Conservation (phyloP, 2,113 vertebrate species). For the Pithys albifrons region DNA sequence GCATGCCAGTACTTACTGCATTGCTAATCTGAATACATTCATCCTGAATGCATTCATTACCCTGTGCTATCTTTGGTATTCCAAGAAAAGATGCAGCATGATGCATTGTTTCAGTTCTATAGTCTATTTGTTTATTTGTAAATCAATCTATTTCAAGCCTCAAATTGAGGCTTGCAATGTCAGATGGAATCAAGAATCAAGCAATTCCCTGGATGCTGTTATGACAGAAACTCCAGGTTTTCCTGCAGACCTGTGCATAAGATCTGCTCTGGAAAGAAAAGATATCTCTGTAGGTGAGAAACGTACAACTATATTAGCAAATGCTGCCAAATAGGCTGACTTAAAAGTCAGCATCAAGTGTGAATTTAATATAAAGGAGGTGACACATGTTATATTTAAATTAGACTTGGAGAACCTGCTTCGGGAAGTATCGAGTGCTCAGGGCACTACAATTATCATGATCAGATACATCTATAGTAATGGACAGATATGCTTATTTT, state of each 20-base stretch:
- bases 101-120: background rate
- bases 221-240: conserved; percentile 13
- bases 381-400: conserved; percentile 16
- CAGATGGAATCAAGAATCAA: conserved; percentile 3
- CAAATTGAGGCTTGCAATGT: background rate
- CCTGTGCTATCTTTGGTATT: conserved; percentile 10
- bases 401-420: background rate
- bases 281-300: conserved; percentile 15
- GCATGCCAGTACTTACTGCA: conserved; percentile 1
- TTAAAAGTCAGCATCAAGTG: conserved; percentile 24
- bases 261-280: background rate
- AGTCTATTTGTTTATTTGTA: conserved; percentile 36
- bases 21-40: conserved; percentile 4
- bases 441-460: background rate
- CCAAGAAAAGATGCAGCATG: background rate
- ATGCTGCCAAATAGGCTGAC: conserved; percentile 19
- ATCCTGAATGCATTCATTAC: background rate
- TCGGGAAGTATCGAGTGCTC: background rate
- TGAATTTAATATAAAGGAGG: background rate
- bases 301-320: conserved; percentile 6
- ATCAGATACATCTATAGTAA: background rate
- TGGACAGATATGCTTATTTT: background rate
- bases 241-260: conserved; percentile 6
- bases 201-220: background rate
- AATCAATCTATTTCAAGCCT: conserved; percentile 27